phyloP scores from a whole-genome alignment of 2,888 invertebrate genomes.

The Eupithecia exiguata region DNA sequence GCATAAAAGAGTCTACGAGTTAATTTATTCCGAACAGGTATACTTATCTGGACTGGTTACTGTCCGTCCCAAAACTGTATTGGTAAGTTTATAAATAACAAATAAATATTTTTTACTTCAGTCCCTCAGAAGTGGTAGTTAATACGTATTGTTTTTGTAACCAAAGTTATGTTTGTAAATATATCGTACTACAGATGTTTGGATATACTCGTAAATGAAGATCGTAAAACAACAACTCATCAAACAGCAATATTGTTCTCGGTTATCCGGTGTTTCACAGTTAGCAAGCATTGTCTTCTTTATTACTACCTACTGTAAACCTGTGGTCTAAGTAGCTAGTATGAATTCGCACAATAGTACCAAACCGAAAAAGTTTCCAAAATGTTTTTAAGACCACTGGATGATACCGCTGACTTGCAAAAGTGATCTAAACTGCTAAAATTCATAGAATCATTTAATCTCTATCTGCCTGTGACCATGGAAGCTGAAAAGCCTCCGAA shows the following conservation, averaged over 20 bases:
- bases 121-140: no score
- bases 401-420: neutral
- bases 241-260: neutral
- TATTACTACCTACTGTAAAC: neutral
- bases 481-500: no score
- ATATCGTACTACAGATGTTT: constrained; percentile 1
- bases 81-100: no score
- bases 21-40: neutral
- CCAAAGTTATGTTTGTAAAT: neutral
- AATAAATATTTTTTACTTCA: no score
- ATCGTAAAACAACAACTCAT: constrained; percentile 1
- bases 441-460: no score
- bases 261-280: neutral
- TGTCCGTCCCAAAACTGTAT: no score
- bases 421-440: neutral
- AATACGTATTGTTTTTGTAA: neutral
- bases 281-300: neutral
- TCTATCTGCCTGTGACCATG: no score
- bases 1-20: no score
- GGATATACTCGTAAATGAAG: constrained; percentile 6
- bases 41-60: neutral
- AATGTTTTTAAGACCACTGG: neutral
- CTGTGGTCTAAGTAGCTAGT: neutral
- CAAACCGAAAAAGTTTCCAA: neutral
- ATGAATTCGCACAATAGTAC: neutral